Evolutionary conservation across 2,797 vertebrate species (phyloP).

Genomic region (Loriculus beryllinus): DNA sequence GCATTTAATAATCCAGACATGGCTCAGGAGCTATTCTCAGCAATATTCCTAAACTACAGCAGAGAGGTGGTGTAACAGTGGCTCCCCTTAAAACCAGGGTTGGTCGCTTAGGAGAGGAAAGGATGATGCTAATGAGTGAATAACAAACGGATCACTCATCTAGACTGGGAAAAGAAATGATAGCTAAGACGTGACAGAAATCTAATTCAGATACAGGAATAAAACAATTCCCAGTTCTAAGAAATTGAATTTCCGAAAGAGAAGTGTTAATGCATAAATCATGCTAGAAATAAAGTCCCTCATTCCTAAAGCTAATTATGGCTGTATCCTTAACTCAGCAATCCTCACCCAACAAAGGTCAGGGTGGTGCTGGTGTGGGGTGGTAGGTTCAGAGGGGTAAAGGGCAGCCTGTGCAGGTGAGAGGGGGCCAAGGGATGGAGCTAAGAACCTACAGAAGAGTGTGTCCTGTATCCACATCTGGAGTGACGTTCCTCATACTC

Average conservation of each 20-base stretch:
- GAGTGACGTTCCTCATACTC: background rate
- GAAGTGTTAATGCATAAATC: background rate
- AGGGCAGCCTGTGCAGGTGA: accelerated
- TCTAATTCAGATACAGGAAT: background rate
- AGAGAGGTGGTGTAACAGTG: background rate
- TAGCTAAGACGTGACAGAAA: background rate
- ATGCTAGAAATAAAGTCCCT: background rate
- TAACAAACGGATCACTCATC: background rate
- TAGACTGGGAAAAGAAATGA: background rate
- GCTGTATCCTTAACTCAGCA: background rate
- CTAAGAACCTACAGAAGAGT: background rate
- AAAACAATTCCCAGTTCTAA: background rate
- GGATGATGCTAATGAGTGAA: background rate
- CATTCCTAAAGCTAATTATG: background rate
- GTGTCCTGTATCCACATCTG: background rate
- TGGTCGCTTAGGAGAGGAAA: background rate
- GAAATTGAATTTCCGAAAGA: background rate
- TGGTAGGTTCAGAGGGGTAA: background rate
- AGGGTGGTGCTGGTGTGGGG: background rate
- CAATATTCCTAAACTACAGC: background rate
- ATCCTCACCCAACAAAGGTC: background rate
- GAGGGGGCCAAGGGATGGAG: background rate
- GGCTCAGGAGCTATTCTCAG: background rate
- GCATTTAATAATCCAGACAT: background rate
- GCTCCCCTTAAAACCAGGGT: background rate